These are phyloP conservation scores for Malurus leucopterus DNA, from an alignment of 2,797 vertebrate genomes.

Conservation along the genomic window DNA sequence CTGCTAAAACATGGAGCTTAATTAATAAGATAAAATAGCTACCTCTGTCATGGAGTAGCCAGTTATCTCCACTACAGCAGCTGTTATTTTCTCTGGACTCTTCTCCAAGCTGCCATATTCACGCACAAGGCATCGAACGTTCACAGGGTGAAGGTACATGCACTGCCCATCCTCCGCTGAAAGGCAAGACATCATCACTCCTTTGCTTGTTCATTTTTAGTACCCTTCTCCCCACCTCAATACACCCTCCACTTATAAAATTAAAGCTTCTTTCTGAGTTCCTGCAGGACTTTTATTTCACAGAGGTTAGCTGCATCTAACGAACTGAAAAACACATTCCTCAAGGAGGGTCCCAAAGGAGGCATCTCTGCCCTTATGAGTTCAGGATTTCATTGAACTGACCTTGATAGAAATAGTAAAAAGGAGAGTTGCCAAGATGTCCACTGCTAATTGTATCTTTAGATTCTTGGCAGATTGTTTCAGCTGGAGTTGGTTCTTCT, in stretches of 20 bases:
- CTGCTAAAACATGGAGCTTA: neutral
- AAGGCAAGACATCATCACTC: neutral
- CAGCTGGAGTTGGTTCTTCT: constrained; percentile 48
- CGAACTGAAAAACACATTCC: neutral
- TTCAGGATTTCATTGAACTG: neutral
- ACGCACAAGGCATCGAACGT: constrained; percentile 89
- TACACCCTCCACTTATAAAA: neutral
- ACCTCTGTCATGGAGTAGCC: constrained; percentile 95
- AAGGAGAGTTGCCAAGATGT: constrained; percentile 78
- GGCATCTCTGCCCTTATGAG: neutral
- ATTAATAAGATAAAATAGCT: neutral
- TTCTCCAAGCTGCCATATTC: constrained; percentile 94
- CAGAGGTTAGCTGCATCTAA: neutral
- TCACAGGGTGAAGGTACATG: constrained; percentile 96
- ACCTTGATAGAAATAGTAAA: constrained; percentile 99
- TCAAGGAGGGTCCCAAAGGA: neutral
- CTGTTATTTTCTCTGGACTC: constrained; percentile 91
- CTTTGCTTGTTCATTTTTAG: neutral
- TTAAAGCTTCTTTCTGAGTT: neutral
- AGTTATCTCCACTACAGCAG: constrained; percentile 89
- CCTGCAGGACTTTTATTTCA: neutral
- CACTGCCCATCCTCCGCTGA: constrained; percentile 94
- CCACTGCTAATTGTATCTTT: constrained; percentile 31
- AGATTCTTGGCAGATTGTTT: constrained; percentile 50
- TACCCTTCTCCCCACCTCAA: neutral